Conservation (phyloP, 2,888 invertebrate species). For the Drosophila merina region DNA sequence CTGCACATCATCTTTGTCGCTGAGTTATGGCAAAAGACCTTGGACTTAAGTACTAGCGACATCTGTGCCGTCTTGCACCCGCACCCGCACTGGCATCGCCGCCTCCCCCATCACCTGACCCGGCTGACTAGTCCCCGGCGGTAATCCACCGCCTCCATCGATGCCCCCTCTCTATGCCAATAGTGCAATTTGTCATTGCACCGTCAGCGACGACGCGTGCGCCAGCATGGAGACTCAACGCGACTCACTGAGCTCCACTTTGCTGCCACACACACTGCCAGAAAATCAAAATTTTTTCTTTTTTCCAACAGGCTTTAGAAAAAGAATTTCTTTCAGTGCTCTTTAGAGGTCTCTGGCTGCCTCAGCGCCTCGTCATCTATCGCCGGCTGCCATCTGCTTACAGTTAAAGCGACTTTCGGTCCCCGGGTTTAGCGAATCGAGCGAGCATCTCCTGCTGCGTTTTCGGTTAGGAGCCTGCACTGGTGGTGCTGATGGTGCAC, state of each 20-base stretch:
- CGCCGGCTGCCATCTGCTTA: conserved; percentile 71
- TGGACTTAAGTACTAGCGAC: conserved; percentile 57
- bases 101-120: conserved; percentile 1
- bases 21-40: conserved; percentile 72
- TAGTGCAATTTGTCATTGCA: conserved; percentile 71
- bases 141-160: conserved; percentile 1
- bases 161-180: conserved; percentile 24
- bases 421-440: conserved; percentile 22
- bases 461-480: conserved; percentile 6
- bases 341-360: conserved; percentile 22
- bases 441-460: conserved; percentile 45
- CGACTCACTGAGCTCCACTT: conserved; percentile 24
- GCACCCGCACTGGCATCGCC: conserved; percentile 13
- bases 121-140: conserved; percentile 7
- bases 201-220: conserved; percentile 67
- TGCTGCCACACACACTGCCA: not conserved
- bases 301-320: no score
- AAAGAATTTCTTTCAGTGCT: not conserved
- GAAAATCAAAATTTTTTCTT: not conserved
- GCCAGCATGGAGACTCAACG: conserved; percentile 50
- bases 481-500: conserved; percentile 1
- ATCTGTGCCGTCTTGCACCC: conserved; percentile 56
- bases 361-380: conserved; percentile 58
- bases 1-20: conserved; percentile 58
- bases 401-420: conserved; percentile 65